Conservation (phyloP, 2,797 vertebrate species). For the Girardinus metallicus region DNA sequence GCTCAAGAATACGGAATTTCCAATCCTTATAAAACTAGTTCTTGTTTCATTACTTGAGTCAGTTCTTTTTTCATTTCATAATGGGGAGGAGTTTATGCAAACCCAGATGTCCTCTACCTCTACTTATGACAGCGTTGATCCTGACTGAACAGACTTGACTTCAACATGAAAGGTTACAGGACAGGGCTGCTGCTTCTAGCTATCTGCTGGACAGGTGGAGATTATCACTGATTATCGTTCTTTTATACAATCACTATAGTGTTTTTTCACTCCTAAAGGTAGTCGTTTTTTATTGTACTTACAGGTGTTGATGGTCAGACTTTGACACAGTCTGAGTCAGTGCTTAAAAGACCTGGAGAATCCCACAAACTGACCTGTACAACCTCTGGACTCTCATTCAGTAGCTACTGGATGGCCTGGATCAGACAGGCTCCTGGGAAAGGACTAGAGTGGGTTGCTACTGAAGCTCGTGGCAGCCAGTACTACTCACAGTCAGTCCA, state of each 20-base stretch:
- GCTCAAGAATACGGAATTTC: no score
- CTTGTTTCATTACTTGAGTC: no score
- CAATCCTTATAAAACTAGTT: no score
- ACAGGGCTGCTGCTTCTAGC: slow-evolving; percentile 1
- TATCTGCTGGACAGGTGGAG: slow-evolving; percentile 5
- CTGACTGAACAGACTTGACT: neutral
- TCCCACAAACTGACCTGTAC: slow-evolving; percentile 2
- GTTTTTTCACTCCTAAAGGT: neutral
- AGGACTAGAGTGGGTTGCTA: neutral
- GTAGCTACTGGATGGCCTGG: neutral
- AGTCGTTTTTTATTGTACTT: neutral
- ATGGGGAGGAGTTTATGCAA: slow-evolving; percentile 1
- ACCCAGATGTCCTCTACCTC: neutral
- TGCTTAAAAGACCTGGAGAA: neutral
- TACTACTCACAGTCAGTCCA: slow-evolving; percentile 4
- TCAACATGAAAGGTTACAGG: neutral
- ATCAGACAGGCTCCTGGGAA: neutral
- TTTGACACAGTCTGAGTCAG: neutral
- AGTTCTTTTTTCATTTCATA: neutral
- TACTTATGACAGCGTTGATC: neutral
- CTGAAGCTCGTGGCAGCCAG: fast-evolving
- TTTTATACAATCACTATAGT: neutral
- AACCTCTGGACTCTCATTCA: neutral
- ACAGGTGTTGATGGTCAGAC: neutral
- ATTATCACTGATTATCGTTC: neutral